Evolutionary conservation across 2,888 invertebrate species (phyloP).

Genomic region (Notodonta dromedarius): DNA sequence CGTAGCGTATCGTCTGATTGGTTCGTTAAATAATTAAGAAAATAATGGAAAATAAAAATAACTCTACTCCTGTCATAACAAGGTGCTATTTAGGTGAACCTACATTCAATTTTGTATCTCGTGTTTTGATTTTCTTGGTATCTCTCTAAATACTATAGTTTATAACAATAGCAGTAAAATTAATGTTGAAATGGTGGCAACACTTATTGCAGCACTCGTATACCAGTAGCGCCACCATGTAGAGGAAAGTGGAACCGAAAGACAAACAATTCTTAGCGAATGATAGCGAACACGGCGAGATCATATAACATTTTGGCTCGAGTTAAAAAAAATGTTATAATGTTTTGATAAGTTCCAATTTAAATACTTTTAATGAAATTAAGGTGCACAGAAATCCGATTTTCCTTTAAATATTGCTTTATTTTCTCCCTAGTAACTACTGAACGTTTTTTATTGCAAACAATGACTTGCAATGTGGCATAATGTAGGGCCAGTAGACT

Average conservation of each 20-base stretch:
- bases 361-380: no score
- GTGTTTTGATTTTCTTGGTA: background rate
- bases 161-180: conserved; percentile 23
- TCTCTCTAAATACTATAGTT: conserved; percentile 17
- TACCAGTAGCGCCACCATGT: conserved; percentile 34
- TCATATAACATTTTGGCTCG: conserved; percentile 28
- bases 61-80: conserved; percentile 27
- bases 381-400: no score
- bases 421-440: background rate
- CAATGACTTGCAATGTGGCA: no score
- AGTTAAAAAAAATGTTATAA: background rate
- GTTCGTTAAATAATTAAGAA: conserved; percentile 29
- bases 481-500: no score
- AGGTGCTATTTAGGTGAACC: conserved; percentile 15
- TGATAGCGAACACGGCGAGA: conserved; percentile 29
- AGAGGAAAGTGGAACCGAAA: conserved; percentile 8
- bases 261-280: conserved; percentile 7
- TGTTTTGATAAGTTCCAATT: background rate
- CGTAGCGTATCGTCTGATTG: conserved; percentile 42
- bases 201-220: conserved; percentile 37
- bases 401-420: background rate
- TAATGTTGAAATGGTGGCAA: conserved; percentile 30
- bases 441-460: background rate
- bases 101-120: background rate
- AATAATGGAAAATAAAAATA: conserved; percentile 40